Evolutionary conservation across 1,140 invertebrate genomes (phyloP).

Genomic region (Leptopilina clavipes): DNA sequence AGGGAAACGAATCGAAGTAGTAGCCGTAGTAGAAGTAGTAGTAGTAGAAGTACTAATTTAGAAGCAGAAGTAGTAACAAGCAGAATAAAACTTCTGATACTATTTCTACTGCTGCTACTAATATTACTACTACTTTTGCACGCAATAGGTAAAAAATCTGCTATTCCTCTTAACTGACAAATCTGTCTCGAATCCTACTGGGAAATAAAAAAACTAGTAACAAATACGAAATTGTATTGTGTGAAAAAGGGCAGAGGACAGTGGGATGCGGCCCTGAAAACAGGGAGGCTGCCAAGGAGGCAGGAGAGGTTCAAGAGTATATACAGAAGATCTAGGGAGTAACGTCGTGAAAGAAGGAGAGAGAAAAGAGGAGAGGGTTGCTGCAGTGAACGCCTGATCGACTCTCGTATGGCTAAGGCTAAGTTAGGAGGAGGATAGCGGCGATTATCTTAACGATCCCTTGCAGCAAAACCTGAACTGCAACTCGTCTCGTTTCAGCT

Average conservation of each 20-base stretch:
- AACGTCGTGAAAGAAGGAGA: conserved; percentile 37
- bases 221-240: neutral
- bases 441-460: conserved; percentile 75
- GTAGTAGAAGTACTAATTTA: no score
- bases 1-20: no score
- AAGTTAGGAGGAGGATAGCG: conserved; percentile 73
- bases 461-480: conserved; percentile 73
- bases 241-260: conserved; percentile 25
- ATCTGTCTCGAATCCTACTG: no score
- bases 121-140: no score
- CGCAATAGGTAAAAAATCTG: no score
- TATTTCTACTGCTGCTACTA: no score
- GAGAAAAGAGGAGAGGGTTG: conserved; percentile 44
- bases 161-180: no score
- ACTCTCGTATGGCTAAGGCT: conserved; percentile 60
- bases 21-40: no score
- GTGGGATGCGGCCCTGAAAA: conserved; percentile 32
- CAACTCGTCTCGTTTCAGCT: conserved; percentile 64
- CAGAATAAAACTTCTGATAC: no score
- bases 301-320: conserved; percentile 31
- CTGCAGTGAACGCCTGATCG: conserved; percentile 41
- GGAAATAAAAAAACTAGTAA: no score
- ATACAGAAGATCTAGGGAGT: conserved; percentile 32
- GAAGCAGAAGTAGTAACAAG: no score
- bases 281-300: conserved; percentile 38